Percentiles rank a stretch among this genome's conserved stretches.
Evolutionary conservation across 2,888 invertebrate species (phyloP).

Genomic region (Atethmia centrago): DNA sequence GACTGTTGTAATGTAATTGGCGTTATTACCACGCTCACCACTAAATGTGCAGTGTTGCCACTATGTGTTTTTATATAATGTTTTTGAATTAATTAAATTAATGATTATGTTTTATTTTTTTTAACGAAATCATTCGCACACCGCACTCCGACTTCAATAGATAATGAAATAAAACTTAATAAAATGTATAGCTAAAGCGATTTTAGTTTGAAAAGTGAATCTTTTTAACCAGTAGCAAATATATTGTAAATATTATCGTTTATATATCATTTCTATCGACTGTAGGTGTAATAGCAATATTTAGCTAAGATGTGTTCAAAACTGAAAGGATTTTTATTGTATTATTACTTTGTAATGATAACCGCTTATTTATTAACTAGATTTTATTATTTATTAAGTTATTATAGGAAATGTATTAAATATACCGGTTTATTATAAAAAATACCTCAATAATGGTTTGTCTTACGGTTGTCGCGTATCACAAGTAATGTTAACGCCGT

Average conservation of each 20-base stretch:
- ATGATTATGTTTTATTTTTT: slow-evolving; percentile 9
- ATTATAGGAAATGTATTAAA: slow-evolving; percentile 75
- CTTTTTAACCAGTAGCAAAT: slow-evolving; percentile 78
- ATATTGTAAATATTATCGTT: slow-evolving; percentile 84
- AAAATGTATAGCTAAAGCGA: slow-evolving; percentile 79
- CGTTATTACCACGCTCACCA: slow-evolving; percentile 39
- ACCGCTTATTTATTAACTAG: slow-evolving; percentile 85
- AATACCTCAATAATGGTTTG: slow-evolving; percentile 78
- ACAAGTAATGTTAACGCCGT: slow-evolving; percentile 50
- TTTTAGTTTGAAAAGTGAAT: slow-evolving; percentile 75
- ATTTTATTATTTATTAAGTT: slow-evolving; percentile 85
- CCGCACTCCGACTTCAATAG: slow-evolving; percentile 68
- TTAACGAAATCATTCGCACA: slow-evolving; percentile 41
- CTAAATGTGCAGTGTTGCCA: slow-evolving; percentile 38
- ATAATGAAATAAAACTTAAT: slow-evolving; percentile 72
- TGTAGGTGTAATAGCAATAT: slow-evolving; percentile 85
- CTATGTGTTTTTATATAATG: slow-evolving; percentile 19
- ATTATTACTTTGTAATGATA: slow-evolving; percentile 82
- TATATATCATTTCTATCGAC: slow-evolving; percentile 82
- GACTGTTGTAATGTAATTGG: slow-evolving; percentile 18
- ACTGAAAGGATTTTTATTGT: slow-evolving; percentile 81
- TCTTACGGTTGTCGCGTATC: slow-evolving; percentile 72
- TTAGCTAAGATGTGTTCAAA: slow-evolving; percentile 90
- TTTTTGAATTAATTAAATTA: slow-evolving; percentile 13
- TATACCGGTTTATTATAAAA: slow-evolving; percentile 76